phyloP scores from a whole-genome alignment of 2,888 invertebrate genomes.

The Lacanobia oleracea region DNA sequence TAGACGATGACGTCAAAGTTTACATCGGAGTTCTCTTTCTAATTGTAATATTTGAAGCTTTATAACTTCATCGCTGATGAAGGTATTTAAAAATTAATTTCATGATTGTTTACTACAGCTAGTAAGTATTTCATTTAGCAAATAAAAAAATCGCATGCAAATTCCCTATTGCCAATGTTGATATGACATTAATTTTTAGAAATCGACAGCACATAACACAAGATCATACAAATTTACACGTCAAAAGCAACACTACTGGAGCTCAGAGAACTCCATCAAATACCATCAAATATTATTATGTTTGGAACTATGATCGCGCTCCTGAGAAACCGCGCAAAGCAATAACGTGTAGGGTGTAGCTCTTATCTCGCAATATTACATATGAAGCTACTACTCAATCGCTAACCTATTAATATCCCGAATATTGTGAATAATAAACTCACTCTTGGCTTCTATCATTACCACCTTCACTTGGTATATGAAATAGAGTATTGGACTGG shows the following conservation, averaged over 20 bases:
- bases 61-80: no score
- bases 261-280: constrained; percentile 1
- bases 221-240: background rate
- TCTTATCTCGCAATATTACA: constrained; percentile 30
- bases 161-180: no score
- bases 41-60: no score
- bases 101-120: no score
- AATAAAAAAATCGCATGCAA: no score
- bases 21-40: no score
- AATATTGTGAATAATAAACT: constrained; percentile 25
- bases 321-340: constrained; percentile 26
- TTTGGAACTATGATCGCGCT: constrained; percentile 5
- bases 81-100: no score
- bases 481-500: no score
- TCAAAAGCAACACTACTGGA: background rate
- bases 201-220: background rate
- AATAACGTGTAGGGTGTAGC: constrained; percentile 26
- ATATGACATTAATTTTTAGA: background rate
- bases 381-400: background rate
- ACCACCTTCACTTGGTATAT: background rate
- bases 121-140: no score
- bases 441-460: background rate
- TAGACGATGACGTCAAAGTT: no score
- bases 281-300: constrained; percentile 1
- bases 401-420: constrained; percentile 9